Evolutionary conservation across 2,888 invertebrate genomes (phyloP).

Genomic region (Liodrosophila aerea): DNA sequence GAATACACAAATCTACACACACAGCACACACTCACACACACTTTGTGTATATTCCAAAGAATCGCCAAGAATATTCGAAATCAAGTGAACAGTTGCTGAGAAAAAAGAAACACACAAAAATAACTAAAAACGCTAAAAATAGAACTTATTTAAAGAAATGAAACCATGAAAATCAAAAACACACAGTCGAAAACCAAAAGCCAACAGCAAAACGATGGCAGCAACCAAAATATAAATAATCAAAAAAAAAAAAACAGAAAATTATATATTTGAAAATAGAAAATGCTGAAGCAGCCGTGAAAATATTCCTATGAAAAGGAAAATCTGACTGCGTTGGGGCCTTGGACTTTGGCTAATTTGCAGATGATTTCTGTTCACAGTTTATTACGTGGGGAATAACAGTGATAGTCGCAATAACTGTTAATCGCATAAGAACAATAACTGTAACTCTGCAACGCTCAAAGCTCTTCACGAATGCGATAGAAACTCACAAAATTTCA

Average conservation of each 20-base stretch:
- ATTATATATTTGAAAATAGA: constrained; percentile 23
- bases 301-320: constrained; percentile 17
- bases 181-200: constrained; percentile 57
- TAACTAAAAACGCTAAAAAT: constrained; percentile 80
- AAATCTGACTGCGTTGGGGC: constrained; percentile 18
- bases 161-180: constrained; percentile 80
- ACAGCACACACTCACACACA: constrained; percentile 47
- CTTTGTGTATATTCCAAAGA: constrained; percentile 64
- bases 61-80: constrained; percentile 57
- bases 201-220: constrained; percentile 57
- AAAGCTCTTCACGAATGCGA: too few species aligned
- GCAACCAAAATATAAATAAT: constrained; percentile 63
- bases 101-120: constrained; percentile 68
- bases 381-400: too few species aligned
- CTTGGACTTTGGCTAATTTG: constrained; percentile 49
- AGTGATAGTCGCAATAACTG: constrained; percentile 15
- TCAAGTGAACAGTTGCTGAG: constrained; percentile 51
- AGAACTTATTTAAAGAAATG: constrained; percentile 81
- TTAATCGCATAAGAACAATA: background rate
- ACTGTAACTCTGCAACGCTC: too few species aligned
- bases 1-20: constrained; percentile 55
- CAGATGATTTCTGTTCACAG: constrained; percentile 26
- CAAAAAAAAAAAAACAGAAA: constrained; percentile 30
- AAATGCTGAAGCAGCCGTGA: constrained; percentile 19
- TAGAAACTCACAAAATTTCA: constrained; percentile 47